phyloP scores from a whole-genome alignment of 2,888 invertebrate species.

The Andricus curvator region DNA sequence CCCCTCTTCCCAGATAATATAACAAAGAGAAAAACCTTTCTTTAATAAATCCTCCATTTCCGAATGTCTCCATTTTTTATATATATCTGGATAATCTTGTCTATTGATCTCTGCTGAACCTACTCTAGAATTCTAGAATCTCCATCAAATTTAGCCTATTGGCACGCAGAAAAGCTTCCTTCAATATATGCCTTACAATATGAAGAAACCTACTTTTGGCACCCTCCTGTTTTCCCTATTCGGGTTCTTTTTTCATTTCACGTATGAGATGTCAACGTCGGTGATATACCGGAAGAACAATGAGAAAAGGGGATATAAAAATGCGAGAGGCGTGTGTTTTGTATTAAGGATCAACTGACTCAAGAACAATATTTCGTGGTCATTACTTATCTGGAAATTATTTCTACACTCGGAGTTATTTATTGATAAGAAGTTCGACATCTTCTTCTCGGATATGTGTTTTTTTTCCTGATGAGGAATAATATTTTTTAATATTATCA shows the following conservation, averaged over 20 bases:
- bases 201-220: not conserved
- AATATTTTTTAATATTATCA: not conserved
- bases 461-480: not conserved
- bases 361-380: not conserved
- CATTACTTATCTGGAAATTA: not conserved
- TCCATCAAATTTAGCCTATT: not conserved
- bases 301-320: conserved; percentile 9
- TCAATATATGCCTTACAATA: not conserved
- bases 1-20: not conserved
- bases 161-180: not conserved
- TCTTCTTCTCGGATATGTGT: not conserved
- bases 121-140: not conserved
- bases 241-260: not conserved
- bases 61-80: not conserved
- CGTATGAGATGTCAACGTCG: not conserved
- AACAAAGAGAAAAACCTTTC: not conserved
- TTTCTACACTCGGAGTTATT: not conserved
- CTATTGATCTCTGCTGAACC: not conserved
- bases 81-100: not conserved
- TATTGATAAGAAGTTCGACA: not conserved
- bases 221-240: not conserved
- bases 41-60: not conserved
- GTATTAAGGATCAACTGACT: not conserved
- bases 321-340: not conserved
- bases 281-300: not conserved